Evolutionary conservation across 2,888 invertebrate species (phyloP), one percentile per base, ranked within the genome.

Genomic region (Nymphalis polychloros): DNA sequence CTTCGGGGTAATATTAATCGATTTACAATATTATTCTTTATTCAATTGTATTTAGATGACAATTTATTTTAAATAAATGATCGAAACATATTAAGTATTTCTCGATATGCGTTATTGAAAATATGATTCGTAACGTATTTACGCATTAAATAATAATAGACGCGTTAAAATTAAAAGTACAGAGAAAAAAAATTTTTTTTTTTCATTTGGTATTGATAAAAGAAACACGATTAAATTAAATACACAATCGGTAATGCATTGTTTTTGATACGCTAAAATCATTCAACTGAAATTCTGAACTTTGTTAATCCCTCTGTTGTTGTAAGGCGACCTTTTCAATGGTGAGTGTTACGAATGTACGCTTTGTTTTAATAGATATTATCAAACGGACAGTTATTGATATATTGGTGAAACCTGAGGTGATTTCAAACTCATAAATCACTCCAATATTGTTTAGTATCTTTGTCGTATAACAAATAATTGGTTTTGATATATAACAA

Each of bases 301-400:
- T 62, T 57, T 50, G 19, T 41, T 31, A 50, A 55, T 41, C 16
- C n/a, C 17, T 20, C 6, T 19, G 31, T 55, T 27, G 60, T 48
- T 48, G 27, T 55, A 47, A 19, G 16, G 17, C 41, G 20, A 59
- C 59, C 10, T 66, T 49, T 48, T 61, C 53, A 53, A 27, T 52
- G 1, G 13, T 2, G 16, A 55, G 66, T 31, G 35, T 53, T 48
- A 55, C 35, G 8, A 23, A 57, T 57, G 31, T 41, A 61, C 35
- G 50, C 52, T 49, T 61, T 35, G 66, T 61, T 66, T n/a, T 60
- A 61, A 48, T 61, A 61, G 66, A 48, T 66, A 55, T 61, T 59
- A 66, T 61, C 66, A 48, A 31, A 46, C 53, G 52, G 52, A 66
- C 65, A 60, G 31, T 20, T 65, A 60, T 66, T 48, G 53, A 66